phyloP scores from a whole-genome alignment of 2,888 invertebrate species.

The Trachelus troglodyta region DNA sequence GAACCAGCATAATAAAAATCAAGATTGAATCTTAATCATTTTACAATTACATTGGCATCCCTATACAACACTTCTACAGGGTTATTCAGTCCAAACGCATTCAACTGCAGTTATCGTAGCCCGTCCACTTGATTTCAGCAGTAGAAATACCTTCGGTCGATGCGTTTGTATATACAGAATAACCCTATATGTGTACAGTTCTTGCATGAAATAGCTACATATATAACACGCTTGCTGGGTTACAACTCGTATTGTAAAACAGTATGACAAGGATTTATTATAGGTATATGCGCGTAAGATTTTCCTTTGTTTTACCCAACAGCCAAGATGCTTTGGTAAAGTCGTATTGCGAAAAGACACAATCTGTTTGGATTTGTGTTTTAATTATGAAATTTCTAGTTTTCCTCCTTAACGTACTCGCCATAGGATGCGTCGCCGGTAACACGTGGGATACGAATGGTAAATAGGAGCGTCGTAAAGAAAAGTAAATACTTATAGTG shows the following conservation, averaged over 20 bases:
- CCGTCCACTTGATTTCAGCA: not conserved
- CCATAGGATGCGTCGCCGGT: conserved; percentile 26
- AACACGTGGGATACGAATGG: conserved; percentile 34
- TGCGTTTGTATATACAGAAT: not conserved
- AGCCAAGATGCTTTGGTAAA: not conserved
- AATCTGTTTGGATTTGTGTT: not conserved
- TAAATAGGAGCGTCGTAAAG: conserved; percentile 22
- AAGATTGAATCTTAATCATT: conserved; percentile 50
- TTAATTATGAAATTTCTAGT: conserved; percentile 34
- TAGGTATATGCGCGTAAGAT: not conserved
- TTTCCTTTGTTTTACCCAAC: not conserved
- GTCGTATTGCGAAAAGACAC: not conserved
- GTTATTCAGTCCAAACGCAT: not conserved
- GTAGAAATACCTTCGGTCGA: not conserved
- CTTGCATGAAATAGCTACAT: not conserved
- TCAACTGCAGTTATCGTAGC: not conserved
- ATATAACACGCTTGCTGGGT: not conserved
- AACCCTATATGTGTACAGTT: no score
- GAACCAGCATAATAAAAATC: conserved; percentile 59
- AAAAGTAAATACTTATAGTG: not conserved
- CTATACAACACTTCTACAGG: not conserved
- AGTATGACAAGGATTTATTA: not conserved
- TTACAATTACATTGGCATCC: not conserved
- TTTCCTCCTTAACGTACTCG: conserved; percentile 21
- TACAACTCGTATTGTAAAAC: not conserved